Percentiles rank a stretch among this genome's conserved stretches.
These are phyloP conservation scores for Zaprionus lachaisei DNA, from an alignment of 1,140 invertebrate genomes.

Conservation along the genomic window DNA sequence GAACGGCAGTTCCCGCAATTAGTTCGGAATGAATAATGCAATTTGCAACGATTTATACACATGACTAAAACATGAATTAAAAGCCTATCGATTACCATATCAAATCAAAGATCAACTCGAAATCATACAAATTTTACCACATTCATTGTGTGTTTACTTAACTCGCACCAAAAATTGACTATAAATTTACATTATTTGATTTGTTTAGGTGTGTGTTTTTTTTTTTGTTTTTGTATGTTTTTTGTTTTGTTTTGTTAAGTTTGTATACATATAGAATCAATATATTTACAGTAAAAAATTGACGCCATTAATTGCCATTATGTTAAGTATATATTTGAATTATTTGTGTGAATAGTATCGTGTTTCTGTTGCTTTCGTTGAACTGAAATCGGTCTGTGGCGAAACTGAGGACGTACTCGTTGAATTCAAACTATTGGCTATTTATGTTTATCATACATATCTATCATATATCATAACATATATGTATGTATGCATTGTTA, in stretches of 20 bases:
- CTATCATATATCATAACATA: slow-evolving; percentile 8
- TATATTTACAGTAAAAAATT: slow-evolving; percentile 78
- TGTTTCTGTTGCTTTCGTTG: slow-evolving; percentile 15
- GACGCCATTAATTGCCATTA: slow-evolving; percentile 73
- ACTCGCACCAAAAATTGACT: slow-evolving; percentile 65
- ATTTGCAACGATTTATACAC: slow-evolving; percentile 44
- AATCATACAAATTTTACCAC: slow-evolving; percentile 29
- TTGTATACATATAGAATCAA: slow-evolving; percentile 49
- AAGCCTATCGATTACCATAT: background rate
- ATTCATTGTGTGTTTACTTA: slow-evolving; percentile 23
- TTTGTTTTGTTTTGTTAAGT: slow-evolving; percentile 35
- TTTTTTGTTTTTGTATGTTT: slow-evolving; percentile 17
- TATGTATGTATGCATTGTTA: slow-evolving; percentile 8
- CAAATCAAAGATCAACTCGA: slow-evolving; percentile 22
- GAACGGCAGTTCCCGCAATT: slow-evolving; percentile 9
- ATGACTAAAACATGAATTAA: background rate
- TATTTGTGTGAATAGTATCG: slow-evolving; percentile 22
- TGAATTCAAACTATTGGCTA: slow-evolving; percentile 33
- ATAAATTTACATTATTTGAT: slow-evolving; percentile 57
- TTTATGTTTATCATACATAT: slow-evolving; percentile 22
- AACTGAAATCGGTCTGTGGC: slow-evolving; percentile 21
- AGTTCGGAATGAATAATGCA: slow-evolving; percentile 21
- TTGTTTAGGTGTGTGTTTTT: slow-evolving; percentile 7
- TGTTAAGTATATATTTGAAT: slow-evolving; percentile 41
- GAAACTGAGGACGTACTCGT: slow-evolving; percentile 54